Evolutionary conservation across 2,888 invertebrate genomes (phyloP).

Genomic region (Halictus ligatus): DNA sequence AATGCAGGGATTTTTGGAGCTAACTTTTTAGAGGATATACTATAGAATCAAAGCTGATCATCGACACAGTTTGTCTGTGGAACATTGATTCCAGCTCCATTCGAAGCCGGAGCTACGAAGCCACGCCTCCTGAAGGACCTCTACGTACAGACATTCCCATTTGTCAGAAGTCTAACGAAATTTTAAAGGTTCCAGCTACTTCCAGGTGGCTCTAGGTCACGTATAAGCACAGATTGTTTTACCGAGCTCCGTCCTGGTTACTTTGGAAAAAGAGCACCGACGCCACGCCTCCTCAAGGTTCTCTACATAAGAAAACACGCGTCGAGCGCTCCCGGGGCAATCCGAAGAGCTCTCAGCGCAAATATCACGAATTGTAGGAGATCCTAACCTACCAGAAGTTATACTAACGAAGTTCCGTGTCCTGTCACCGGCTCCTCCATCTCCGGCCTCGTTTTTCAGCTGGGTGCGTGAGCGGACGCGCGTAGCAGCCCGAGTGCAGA

Average conservation of each 20-base stretch:
- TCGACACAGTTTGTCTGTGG: too few relatives aligned
- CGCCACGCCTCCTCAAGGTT: background rate
- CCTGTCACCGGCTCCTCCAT: conserved; percentile 24
- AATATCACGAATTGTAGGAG: background rate
- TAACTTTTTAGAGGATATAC: too few relatives aligned
- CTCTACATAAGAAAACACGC: background rate
- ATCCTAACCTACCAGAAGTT: background rate
- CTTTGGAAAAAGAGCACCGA: background rate
- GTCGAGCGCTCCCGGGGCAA: too few relatives aligned
- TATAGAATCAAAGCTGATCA: too few relatives aligned
- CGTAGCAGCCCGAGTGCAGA: conserved; percentile 46
- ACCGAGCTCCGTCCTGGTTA: background rate
- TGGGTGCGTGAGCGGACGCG: conserved; percentile 14
- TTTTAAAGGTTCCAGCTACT: background rate
- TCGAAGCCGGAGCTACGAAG: too few relatives aligned
- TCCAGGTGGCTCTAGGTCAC: background rate
- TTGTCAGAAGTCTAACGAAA: background rate
- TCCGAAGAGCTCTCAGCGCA: background rate
- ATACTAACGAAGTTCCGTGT: background rate
- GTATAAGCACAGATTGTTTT: background rate
- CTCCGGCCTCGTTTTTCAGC: conserved; percentile 11
- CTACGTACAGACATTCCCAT: background rate
- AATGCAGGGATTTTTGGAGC: too few relatives aligned
- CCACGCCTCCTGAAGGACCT: too few relatives aligned
- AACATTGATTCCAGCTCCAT: too few relatives aligned